Evolutionary conservation across 2,888 invertebrate genomes (phyloP), one percentile per base, ranked within the genome.

Genomic region (Eledone cirrhosa): DNA sequence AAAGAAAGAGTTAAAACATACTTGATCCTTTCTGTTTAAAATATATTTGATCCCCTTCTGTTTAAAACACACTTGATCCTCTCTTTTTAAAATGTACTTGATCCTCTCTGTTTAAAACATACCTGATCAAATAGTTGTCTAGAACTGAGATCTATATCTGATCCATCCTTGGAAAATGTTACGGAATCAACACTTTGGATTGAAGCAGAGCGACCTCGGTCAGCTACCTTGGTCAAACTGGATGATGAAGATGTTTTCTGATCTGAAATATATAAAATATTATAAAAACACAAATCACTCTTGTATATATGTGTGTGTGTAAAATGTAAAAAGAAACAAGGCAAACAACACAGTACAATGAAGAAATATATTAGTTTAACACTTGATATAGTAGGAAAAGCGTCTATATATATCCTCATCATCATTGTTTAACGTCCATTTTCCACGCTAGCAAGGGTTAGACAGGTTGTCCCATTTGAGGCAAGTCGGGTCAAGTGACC

Each of bases 61-160:
- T n/a, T n/a, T n/a, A n/a, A n/a, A n/a, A n/a, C n/a, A n/a, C n/a
- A n/a, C n/a, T n/a, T n/a, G n/a, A n/a, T n/a, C n/a, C n/a, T n/a
- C n/a, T n/a, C n/a, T n/a, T n/a, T n/a, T n/a, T n/a, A n/a, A n/a
- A n/a, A n/a, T n/a, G n/a, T n/a, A 11, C 41, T 41, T 8, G 41
- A 41, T 41, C 11, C 41, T 8, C 41, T 41, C 11, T 41, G 41
- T 41, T 29, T 14, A 29, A 75, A 24, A 78, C 69, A 76, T 81
- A 90, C 90, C 87, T 89, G 88, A 82, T 90, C 90, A 87, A 90
- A 90, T 74, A 89, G 84, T 74, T 84, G 87, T 80, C 90, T 86
- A 79, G 94, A 94, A 8, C 92, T 91, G n/a, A 92, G 88, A 81
- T 93, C 93, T 1, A 93, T 92, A 82, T 94, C 94, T 13, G 93